phyloP scores from a whole-genome alignment of 1,140 invertebrate genomes.

The Cepaea nemoralis region DNA sequence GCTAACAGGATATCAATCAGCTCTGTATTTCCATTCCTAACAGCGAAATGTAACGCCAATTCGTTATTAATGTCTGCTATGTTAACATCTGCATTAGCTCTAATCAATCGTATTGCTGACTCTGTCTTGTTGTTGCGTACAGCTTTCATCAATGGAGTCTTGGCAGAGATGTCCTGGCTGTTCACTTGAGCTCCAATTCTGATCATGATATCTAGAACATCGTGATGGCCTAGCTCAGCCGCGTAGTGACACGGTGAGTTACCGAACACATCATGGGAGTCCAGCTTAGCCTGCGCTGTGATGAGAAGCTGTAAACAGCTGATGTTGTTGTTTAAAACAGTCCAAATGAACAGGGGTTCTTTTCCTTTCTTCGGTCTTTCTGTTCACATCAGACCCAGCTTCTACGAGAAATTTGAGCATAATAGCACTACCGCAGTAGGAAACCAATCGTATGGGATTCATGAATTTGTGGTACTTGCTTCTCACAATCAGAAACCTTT shows the following conservation, averaged over 20 bases:
- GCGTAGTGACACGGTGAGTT: constrained; percentile 70
- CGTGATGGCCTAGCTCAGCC: constrained; percentile 66
- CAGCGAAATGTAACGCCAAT: constrained; percentile 84
- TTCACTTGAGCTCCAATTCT: constrained; percentile 64
- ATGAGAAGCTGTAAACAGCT: constrained; percentile 67
- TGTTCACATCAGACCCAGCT: constrained; percentile 67
- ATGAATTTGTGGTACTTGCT: constrained; percentile 65
- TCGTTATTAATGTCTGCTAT: constrained; percentile 98
- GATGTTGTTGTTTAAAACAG: constrained; percentile 67
- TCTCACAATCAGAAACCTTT: constrained; percentile 52
- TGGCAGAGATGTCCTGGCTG: constrained; percentile 68
- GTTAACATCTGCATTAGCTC: constrained; percentile 79
- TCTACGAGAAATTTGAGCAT: constrained; percentile 70
- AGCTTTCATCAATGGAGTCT: constrained; percentile 71
- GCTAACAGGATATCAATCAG: constrained; percentile 62
- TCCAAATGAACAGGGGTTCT: constrained; percentile 68
- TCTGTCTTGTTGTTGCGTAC: constrained; percentile 68
- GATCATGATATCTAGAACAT: constrained; percentile 66
- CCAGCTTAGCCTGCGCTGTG: constrained; percentile 65
- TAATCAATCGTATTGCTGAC: constrained; percentile 59
- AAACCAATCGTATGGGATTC: constrained; percentile 67
- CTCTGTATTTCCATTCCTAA: constrained; percentile 63
- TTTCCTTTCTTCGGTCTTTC: constrained; percentile 59
- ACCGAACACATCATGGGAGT: constrained; percentile 68
- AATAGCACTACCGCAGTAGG: constrained; percentile 64